Conservation (phyloP, 1,140 invertebrate genomes). For the Cryptotermes secundus region DNA sequence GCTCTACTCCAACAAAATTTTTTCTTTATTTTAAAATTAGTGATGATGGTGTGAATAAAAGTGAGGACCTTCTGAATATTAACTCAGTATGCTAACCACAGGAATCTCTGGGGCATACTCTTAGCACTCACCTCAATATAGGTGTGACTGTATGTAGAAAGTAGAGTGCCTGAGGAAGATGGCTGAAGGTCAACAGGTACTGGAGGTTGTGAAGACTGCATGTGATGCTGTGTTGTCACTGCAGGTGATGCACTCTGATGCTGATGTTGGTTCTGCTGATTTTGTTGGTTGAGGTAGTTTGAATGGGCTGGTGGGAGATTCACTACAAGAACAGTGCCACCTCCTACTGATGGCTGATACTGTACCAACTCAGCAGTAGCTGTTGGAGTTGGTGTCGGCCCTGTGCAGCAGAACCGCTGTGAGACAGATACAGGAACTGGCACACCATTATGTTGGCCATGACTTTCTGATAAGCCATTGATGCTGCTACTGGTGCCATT, state of each 20-base stretch:
- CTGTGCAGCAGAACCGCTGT: slow-evolving; percentile 36
- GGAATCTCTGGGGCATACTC: too few relatives aligned
- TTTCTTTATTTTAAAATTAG: too few relatives aligned
- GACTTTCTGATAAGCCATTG: slow-evolving; percentile 37
- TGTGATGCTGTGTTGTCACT: neutral
- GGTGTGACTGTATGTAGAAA: slow-evolving; percentile 60
- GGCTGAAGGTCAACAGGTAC: slow-evolving; percentile 35
- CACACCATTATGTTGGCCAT: neutral
- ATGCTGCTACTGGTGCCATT: slow-evolving; percentile 40
- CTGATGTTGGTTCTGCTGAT: slow-evolving; percentile 39
- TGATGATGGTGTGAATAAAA: too few relatives aligned
- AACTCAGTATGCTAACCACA: too few relatives aligned
- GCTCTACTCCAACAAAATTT: too few relatives aligned
- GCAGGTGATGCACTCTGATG: neutral
- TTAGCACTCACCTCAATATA: slow-evolving; percentile 60
- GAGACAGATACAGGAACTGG: slow-evolving; percentile 40
- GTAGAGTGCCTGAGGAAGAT: slow-evolving; percentile 51
- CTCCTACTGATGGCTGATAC: slow-evolving; percentile 59
- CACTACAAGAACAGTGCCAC: slow-evolving; percentile 74
- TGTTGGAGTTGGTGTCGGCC: slow-evolving; percentile 31
- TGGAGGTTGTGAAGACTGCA: neutral
- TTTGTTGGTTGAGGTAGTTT: slow-evolving; percentile 47
- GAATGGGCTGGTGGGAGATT: slow-evolving; percentile 66
- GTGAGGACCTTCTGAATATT: too few relatives aligned
- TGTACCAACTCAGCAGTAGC: slow-evolving; percentile 56